Evolutionary conservation across 2,888 invertebrate species (phyloP).

Genomic region (Mesochorus sp.): DNA sequence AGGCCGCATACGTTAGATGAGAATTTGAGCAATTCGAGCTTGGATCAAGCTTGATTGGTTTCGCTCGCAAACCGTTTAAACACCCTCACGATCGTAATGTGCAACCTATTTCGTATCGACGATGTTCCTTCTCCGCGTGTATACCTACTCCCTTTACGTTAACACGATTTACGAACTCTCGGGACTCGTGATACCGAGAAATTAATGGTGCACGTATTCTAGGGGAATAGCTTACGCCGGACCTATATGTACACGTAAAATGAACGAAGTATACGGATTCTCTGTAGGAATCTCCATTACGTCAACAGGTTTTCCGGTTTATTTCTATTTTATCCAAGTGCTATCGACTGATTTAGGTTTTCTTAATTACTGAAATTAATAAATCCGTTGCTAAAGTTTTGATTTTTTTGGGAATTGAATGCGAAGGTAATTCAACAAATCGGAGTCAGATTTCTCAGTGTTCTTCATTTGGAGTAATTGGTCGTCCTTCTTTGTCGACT

Average conservation of each 20-base stretch:
- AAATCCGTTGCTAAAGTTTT: neutral
- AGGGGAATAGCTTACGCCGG: conserved; percentile 19
- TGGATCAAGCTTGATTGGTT: conserved; percentile 30
- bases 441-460: neutral
- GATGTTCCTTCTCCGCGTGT: neutral
- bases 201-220: conserved; percentile 40
- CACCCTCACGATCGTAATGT: conserved; percentile 47
- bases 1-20: conserved; percentile 3
- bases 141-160: conserved; percentile 20
- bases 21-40: conserved; percentile 21
- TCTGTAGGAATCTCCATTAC: neutral
- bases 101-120: conserved; percentile 27
- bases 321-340: neutral
- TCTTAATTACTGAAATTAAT: conserved; percentile 1
- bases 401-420: too few relatives aligned
- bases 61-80: conserved; percentile 44
- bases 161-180: conserved; percentile 47
- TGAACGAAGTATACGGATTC: neutral
- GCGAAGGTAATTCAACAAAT: too few relatives aligned
- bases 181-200: conserved; percentile 41
- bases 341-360: neutral
- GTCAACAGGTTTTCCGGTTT: neutral
- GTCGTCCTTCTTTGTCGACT: neutral
- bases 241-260: neutral
- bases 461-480: conserved; percentile 1